Percentiles rank a stretch among this genome's conserved stretches.
Evolutionary conservation across 1,140 invertebrate species (phyloP).

Genomic region (Drosophila leontia): DNA sequence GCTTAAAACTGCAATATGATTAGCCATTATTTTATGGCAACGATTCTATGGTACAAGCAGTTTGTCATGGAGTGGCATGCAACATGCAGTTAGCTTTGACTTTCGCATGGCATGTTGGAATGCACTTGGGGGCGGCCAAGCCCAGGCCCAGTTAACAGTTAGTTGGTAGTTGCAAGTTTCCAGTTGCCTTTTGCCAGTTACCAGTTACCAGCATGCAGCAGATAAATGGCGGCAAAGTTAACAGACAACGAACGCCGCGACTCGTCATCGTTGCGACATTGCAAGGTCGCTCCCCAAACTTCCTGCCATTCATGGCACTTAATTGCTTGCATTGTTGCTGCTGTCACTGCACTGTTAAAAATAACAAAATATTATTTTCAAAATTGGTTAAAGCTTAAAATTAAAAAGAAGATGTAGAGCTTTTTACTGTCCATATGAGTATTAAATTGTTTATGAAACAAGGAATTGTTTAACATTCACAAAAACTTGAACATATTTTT

Average conservation of each 20-base stretch:
- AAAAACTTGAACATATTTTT: background rate
- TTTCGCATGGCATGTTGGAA: slow-evolving; percentile 72
- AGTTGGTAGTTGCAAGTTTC: slow-evolving; percentile 35
- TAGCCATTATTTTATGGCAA: slow-evolving; percentile 68
- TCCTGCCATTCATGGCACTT: slow-evolving; percentile 71
- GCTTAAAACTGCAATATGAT: slow-evolving; percentile 72
- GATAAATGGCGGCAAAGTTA: slow-evolving; percentile 73
- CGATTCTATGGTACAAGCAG: background rate
- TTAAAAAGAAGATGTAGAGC: background rate
- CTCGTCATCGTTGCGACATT: slow-evolving; percentile 64
- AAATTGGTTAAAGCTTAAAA: background rate
- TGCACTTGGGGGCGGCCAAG: slow-evolving; percentile 69
- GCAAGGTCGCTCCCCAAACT: slow-evolving; percentile 77
- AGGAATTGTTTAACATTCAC: background rate
- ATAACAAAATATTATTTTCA: background rate
- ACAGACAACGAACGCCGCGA: slow-evolving; percentile 44
- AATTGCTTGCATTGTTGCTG: slow-evolving; percentile 66
- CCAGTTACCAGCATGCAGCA: slow-evolving; percentile 48
- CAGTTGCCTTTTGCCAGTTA: slow-evolving; percentile 34
- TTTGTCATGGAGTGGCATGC: slow-evolving; percentile 65
- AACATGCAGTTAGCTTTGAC: slow-evolving; percentile 74
- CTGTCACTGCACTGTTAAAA: slow-evolving; percentile 3
- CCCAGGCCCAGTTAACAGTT: slow-evolving; percentile 55
- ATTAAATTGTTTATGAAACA: background rate
- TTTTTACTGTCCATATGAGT: background rate